phyloP scores from a whole-genome alignment of 2,797 vertebrate species.

The Rhinogobio ventralis region DNA sequence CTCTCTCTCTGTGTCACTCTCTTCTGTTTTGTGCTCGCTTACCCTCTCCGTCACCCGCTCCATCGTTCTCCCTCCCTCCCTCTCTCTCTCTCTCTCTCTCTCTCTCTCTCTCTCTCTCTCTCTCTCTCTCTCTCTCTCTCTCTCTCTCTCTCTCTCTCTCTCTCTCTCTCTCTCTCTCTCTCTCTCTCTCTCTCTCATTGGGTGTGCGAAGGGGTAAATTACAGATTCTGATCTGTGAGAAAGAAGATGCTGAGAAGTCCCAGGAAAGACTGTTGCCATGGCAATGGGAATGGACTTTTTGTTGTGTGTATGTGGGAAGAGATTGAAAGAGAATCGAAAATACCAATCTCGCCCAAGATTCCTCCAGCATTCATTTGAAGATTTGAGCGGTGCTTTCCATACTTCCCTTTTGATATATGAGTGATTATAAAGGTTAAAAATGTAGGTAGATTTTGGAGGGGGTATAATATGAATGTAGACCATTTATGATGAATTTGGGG shows the following conservation, averaged over 20 bases:
- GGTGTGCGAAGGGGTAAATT: conserved; percentile 48
- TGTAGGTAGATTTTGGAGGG: neutral
- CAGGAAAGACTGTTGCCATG: conserved; percentile 62
- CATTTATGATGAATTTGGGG: neutral
- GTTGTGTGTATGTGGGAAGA: conserved; percentile 38
- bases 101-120: conserved; percentile 61
- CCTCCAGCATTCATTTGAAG: conserved; percentile 30
- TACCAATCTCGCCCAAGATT: conserved; percentile 9
- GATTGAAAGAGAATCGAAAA: conserved; percentile 43
- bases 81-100: conserved; percentile 33
- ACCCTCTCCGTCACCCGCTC: conserved; percentile 7
- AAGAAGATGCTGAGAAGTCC: conserved; percentile 59
- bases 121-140: neutral
- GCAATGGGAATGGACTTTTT: conserved; percentile 51
- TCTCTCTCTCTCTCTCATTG: conserved; percentile 6
- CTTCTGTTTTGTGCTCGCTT: conserved; percentile 33
- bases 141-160: too few species aligned
- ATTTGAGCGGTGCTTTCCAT: neutral
- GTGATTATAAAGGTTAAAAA: neutral
- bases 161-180: too few species aligned
- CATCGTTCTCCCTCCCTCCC: too few species aligned
- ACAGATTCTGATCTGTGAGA: conserved; percentile 62
- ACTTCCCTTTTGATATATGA: neutral
- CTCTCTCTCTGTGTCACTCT: conserved; percentile 63
- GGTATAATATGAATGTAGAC: neutral